Evolutionary conservation across 2,797 vertebrate species (phyloP), one percentile per base, ranked within the genome.

Genomic region (Neopelma chrysocephalum): DNA sequence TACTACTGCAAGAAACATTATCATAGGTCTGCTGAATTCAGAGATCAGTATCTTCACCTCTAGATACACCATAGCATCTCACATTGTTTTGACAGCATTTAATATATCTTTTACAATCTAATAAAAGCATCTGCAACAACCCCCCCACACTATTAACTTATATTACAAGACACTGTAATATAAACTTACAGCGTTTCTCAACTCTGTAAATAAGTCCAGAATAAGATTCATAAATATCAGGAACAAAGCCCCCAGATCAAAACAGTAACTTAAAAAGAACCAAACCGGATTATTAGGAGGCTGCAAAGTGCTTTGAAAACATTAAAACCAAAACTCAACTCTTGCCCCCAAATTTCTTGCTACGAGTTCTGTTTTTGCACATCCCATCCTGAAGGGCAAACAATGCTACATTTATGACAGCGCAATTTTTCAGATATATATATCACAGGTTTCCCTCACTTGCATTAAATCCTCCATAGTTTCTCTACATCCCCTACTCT

Each of bases 211-310:
- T 20, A 87, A 89, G 36, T 58, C 73, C 65, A n/a, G 27, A 72
- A 68, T 27, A 93, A 87, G 8, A 90, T 12, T 81, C 48, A 87
- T 72, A 90, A 93, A 38, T 66, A 92, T 6, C 47, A 94, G 25
- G 26, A 42, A 91, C 23, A 95, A 69, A 95, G 87, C 17, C 69
- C 32, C 38, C 76, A 70, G n/a, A 94, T 87, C 70, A 91, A 87
- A 75, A 20, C 50, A 73, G 53, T 77, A 73, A 94, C 45, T 84
- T 76, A 34, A 89, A 72, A 93, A 58, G 20, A 82, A 70, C 8
- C 3, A 32, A 92, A 85, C 19, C 27, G 54, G 13, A 75, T 82
- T 93, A 79, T 92, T 47, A 54, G 25, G 89, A 88, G 14, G 29
- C 69, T 96, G 19, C n/a, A 62, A 83, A 80, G 27, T 20, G 22